These are phyloP conservation scores for Neotoxoptera formosana DNA, from an alignment of 1,140 invertebrate genomes.

Conservation along the genomic window DNA sequence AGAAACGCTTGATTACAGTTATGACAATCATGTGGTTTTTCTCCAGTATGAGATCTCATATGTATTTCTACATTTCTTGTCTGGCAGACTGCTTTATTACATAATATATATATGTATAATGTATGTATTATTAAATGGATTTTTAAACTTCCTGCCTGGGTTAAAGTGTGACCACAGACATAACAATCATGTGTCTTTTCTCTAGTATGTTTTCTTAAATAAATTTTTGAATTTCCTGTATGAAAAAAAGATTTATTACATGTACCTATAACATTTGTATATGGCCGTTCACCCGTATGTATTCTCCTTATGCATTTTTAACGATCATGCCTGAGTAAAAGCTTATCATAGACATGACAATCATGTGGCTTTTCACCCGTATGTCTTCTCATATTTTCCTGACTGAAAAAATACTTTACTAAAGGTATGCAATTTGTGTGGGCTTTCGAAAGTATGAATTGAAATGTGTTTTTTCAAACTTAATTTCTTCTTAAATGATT, in stretches of 20 bases:
- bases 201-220: background rate
- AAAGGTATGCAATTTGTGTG: too few species aligned
- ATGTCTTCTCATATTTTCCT: background rate
- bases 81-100: too few species aligned
- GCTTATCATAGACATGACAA: too few species aligned
- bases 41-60: background rate
- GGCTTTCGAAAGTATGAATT: background rate
- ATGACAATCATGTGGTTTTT: background rate
- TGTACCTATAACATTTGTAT: too few species aligned
- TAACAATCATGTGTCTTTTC: background rate
- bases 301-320: too few species aligned
- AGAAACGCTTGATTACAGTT: background rate
- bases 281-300: too few species aligned
- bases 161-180: too few species aligned
- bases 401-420: background rate
- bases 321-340: too few species aligned
- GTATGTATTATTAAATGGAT: background rate
- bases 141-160: background rate
- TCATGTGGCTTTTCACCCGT: background rate
- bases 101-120: too few species aligned
- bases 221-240: too few species aligned
- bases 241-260: background rate
- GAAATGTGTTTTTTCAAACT: too few species aligned
- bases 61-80: background rate
- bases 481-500: background rate